Conservation (phyloP, 2,888 invertebrate genomes). For the Limnephilus auricula region DNA sequence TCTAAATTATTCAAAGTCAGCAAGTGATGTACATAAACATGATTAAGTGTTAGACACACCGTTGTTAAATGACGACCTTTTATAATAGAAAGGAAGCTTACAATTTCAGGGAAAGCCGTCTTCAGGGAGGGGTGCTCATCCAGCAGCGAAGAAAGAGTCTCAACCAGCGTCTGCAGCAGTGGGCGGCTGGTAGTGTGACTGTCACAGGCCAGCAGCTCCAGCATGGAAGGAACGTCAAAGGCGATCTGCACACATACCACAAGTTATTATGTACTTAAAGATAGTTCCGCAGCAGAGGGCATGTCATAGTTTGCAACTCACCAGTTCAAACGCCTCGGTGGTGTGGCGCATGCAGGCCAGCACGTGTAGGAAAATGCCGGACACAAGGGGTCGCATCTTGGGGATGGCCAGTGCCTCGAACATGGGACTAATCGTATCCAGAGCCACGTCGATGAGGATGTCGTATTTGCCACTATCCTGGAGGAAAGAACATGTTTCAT, state of each 20-base stretch:
- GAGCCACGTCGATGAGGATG: conserved; percentile 80
- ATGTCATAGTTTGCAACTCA: conserved; percentile 67
- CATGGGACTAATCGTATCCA: conserved; percentile 79
- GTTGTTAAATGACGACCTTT: background rate
- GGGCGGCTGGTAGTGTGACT: conserved; percentile 77
- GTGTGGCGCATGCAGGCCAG: conserved; percentile 80
- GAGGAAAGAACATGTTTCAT: conserved; percentile 45
- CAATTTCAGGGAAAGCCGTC: conserved; percentile 75
- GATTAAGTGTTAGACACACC: background rate
- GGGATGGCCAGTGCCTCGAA: conserved; percentile 79
- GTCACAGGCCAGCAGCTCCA: conserved; percentile 78
- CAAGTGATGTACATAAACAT: background rate
- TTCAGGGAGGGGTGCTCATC: conserved; percentile 75
- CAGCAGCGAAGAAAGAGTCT: conserved; percentile 77
- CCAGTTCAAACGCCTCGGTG: conserved; percentile 80
- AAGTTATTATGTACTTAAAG: background rate
- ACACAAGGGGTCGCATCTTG: conserved; percentile 77
- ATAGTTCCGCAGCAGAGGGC: background rate
- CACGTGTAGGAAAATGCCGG: conserved; percentile 82
- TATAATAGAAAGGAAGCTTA: conserved; percentile 69
- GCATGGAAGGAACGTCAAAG: conserved; percentile 75
- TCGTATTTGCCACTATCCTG: conserved; percentile 77
- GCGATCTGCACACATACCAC: conserved; percentile 71
- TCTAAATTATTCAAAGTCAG: background rate
- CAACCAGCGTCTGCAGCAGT: conserved; percentile 80